These are phyloP conservation scores for Odontamblyopus rebecca DNA, from an alignment of 2,797 vertebrate species.

Conservation along the genomic window DNA sequence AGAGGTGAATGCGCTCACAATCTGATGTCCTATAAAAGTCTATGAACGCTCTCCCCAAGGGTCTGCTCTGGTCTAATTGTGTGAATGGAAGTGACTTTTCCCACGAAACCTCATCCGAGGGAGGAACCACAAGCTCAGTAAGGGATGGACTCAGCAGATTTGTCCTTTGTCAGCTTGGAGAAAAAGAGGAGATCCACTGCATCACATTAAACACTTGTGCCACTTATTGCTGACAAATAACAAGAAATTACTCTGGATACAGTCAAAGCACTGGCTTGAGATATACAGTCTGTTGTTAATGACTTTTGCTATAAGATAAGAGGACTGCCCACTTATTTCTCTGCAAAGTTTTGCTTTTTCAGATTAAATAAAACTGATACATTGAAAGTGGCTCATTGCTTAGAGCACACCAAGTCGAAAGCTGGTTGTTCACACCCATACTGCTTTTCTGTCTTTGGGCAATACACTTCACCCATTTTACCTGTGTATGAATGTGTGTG, in stretches of 20 bases:
- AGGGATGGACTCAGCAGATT: constrained; percentile 20
- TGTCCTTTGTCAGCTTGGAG: constrained; percentile 5
- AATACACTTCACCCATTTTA: too few species aligned
- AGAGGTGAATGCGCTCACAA: constrained; percentile 28
- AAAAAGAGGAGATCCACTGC: neutral
- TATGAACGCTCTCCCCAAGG: constrained; percentile 30
- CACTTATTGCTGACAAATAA: neutral
- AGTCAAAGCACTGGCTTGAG: neutral
- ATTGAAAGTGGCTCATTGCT: neutral
- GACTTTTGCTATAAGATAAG: neutral
- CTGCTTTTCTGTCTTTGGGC: too few species aligned
- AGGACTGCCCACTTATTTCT: neutral
- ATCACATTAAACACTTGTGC: constrained; percentile 5
- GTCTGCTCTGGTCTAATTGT: constrained; percentile 24
- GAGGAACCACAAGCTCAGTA: constrained; percentile 38
- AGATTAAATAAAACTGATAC: too few species aligned
- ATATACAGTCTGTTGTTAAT: neutral
- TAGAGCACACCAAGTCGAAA: neutral
- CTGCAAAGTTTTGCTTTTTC: neutral
- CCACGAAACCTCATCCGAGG: constrained; percentile 64
- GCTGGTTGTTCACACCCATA: too few species aligned
- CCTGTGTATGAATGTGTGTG: too few species aligned
- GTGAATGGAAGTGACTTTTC: constrained; percentile 45
- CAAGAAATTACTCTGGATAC: neutral
- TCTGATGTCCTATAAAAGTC: constrained; percentile 51